Evolutionary conservation across 2,113 vertebrate species (phyloP).

Genomic region (Aythya baeri): DNA sequence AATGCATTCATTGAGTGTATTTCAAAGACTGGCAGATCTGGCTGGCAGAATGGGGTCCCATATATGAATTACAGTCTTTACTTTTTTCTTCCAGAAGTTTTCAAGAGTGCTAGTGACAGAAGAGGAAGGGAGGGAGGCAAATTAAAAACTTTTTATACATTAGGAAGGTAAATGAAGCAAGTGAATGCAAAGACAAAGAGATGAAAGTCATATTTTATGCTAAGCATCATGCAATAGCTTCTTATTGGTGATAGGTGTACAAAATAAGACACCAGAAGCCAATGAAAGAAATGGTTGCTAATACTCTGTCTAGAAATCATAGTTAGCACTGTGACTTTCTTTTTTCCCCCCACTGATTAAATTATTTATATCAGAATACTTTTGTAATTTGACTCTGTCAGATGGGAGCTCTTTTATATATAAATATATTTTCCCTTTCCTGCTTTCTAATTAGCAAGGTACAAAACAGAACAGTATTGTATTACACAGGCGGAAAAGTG

Average conservation of each 20-base stretch:
- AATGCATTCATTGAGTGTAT: conserved; percentile 22
- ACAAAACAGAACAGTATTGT: conserved; percentile 60
- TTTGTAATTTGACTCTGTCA: conserved; percentile 72
- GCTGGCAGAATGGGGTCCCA: conserved; percentile 70
- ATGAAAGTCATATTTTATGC: conserved; percentile 75
- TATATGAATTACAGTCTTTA: conserved; percentile 68
- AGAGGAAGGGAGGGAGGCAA: conserved; percentile 47
- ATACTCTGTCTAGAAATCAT: conserved; percentile 71
- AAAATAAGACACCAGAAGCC: conserved; percentile 71
- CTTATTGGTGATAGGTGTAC: conserved; percentile 60
- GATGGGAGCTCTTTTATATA: conserved; percentile 71
- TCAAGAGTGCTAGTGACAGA: conserved; percentile 63
- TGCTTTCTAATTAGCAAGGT: conserved; percentile 68
- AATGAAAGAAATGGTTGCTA: conserved; percentile 70
- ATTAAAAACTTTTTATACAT: conserved; percentile 70
- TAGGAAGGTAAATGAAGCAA: conserved; percentile 69
- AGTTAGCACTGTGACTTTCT: conserved; percentile 70
- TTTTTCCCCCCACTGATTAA: conserved; percentile 64
- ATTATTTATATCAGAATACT: conserved; percentile 74
- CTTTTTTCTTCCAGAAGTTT: conserved; percentile 68
- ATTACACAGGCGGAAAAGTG: conserved; percentile 42
- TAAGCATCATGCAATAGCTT: conserved; percentile 66
- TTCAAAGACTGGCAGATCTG: conserved; percentile 62
- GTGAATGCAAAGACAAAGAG: conserved; percentile 72
- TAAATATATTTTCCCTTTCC: conserved; percentile 58